A percentile compares a stretch with the other conserved stretches of the same genome.
Evolutionary conservation across 1,140 invertebrate genomes (phyloP).

Genomic region (Asbolus verrucosus): DNA sequence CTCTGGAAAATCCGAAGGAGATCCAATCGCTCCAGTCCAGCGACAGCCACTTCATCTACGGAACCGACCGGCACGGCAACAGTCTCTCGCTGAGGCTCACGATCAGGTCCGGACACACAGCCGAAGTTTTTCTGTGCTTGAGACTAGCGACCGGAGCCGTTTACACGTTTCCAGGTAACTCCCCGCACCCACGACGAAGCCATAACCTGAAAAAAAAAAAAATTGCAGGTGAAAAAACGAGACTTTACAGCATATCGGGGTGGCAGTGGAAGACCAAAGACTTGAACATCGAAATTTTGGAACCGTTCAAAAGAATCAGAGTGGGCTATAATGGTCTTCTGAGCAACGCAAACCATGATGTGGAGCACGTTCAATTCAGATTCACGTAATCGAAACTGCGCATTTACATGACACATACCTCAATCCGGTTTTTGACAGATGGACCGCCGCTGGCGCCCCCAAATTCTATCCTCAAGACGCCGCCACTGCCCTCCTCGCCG

Average conservation of each 20-base stretch:
- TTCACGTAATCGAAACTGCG: slow-evolving; percentile 60
- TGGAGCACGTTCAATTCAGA: slow-evolving; percentile 59
- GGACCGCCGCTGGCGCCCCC: slow-evolving; percentile 54
- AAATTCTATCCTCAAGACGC: slow-evolving; percentile 56
- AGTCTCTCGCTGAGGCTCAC: slow-evolving; percentile 48
- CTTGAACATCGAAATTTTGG: slow-evolving; percentile 55
- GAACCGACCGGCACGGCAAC: slow-evolving; percentile 55
- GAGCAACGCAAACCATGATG: slow-evolving; percentile 45
- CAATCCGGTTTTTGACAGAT: slow-evolving; percentile 54
- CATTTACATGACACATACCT: background rate
- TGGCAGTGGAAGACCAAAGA: slow-evolving; percentile 56
- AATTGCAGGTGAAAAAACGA: slow-evolving; percentile 43
- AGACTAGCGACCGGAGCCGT: slow-evolving; percentile 49
- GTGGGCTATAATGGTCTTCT: slow-evolving; percentile 60
- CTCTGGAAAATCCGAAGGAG: slow-evolving; percentile 20
- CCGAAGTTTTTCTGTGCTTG: slow-evolving; percentile 51
- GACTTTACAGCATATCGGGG: slow-evolving; percentile 47
- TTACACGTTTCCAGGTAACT: slow-evolving; percentile 56
- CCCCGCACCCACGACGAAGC: no score
- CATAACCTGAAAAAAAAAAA: background rate
- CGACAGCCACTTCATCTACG: slow-evolving; percentile 48
- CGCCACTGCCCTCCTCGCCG: slow-evolving; percentile 50
- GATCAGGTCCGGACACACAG: slow-evolving; percentile 48
- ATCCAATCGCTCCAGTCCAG: slow-evolving; percentile 43
- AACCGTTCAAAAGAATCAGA: slow-evolving; percentile 56